Evolutionary conservation across 1,140 invertebrate species (phyloP), one percentile per base, ranked within the genome.

Genomic region (Saccostrea glomerata): DNA sequence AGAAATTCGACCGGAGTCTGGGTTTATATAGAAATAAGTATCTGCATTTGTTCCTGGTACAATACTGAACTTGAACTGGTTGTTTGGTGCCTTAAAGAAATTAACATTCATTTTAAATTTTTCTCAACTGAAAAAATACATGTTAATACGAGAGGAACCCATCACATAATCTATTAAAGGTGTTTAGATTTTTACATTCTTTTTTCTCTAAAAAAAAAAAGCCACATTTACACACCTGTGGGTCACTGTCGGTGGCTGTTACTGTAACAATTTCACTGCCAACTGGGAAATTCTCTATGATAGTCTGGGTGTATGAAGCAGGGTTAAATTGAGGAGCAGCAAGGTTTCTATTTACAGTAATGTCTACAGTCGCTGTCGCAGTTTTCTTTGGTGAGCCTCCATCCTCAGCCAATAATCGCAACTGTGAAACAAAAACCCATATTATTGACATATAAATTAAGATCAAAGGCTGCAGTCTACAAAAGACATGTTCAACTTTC

Each of bases 321-420:
- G 77, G n/a, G n/a, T 58, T 73, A 92, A 98, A 98, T 20, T 97
- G 96, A 12, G 98, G 98, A 1, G 93, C 87, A 30, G 91, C 86
- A 63, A 95, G 92, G 84, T 95, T 95, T 13, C 92, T 89, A 47
- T 91, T 90, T 84, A 93, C 92, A 40, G 23, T 90, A 13, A 93
- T 93, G 15, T 30, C 88, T 17, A 92, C 90, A 40, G 83, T 87
- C 12, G 91, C 60, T n/a, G 88, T 92, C 9, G 90, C 83, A 70
- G 84, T 88, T 58, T 86, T 63, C 6, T 89, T 73, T 7, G 92
- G 90, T 9, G 86, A 85, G 6, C 92, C 92, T 66, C 90, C 92
- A 88, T 93, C 92, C 85, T 85, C 85, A 6, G 89, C 92, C 73
- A 87, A 60, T 0, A 93, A 86, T 30, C 91, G 73, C 6, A 93